These are phyloP conservation scores for Hiodon tergisus DNA, from an alignment of 2,113 vertebrate genomes.

Conservation along the genomic window DNA sequence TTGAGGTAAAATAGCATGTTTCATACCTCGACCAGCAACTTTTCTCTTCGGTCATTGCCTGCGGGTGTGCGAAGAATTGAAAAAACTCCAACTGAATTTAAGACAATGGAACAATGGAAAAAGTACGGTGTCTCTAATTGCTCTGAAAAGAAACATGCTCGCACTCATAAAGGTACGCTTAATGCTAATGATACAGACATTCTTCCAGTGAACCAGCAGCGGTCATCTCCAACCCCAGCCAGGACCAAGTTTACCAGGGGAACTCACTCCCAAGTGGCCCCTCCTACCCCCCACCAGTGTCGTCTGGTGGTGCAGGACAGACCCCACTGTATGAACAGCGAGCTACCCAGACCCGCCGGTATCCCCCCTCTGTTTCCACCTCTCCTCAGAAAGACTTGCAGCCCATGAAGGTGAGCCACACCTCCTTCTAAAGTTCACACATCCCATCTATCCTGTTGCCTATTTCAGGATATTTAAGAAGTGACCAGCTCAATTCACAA, in stretches of 20 bases:
- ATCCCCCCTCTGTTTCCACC: slow-evolving; percentile 80
- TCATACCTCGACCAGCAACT: too few relatives aligned
- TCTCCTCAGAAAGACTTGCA: slow-evolving; percentile 93
- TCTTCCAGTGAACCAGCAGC: slow-evolving; percentile 75
- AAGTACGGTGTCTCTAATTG: too few relatives aligned
- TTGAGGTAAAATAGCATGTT: too few relatives aligned
- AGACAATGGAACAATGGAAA: too few relatives aligned
- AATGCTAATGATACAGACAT: slow-evolving; percentile 11
- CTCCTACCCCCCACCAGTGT: slow-evolving; percentile 68
- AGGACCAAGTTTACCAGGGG: slow-evolving; percentile 70
- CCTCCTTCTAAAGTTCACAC: too few relatives aligned
- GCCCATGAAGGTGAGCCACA: slow-evolving; percentile 75
- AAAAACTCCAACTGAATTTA: too few relatives aligned
- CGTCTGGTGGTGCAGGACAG: slow-evolving; percentile 56
- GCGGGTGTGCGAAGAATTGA: too few relatives aligned
- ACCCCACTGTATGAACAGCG: slow-evolving; percentile 90
- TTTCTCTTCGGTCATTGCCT: too few relatives aligned
- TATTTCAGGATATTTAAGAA: background rate
- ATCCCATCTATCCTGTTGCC: background rate
- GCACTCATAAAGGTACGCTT: background rate
- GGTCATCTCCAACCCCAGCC: slow-evolving; percentile 80
- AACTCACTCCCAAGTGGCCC: slow-evolving; percentile 65
- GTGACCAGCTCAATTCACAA: too few relatives aligned
- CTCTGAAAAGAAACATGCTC: too few relatives aligned
- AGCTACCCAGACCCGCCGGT: slow-evolving; percentile 79